Base-by-base conservation (phyloP, 2,888 invertebrate genomes). In the Tetranychus piercei region DNA sequence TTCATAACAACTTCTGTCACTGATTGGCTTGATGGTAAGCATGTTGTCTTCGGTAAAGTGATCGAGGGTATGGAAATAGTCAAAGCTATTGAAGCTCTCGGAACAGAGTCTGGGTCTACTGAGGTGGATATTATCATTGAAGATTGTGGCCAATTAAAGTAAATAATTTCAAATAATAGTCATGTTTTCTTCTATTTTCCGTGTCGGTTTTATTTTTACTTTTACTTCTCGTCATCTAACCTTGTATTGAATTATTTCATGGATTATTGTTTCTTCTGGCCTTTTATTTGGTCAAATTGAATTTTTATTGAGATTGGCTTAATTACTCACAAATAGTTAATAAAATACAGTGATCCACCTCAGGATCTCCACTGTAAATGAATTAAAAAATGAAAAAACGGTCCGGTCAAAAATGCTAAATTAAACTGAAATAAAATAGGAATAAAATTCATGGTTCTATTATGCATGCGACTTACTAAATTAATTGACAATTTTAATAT, bases 11-110 rank as follows among this genome's bases (percentile, higher is more conserved):
- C 90, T 1, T 87, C 89, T 77, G 87, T 88, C 20, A 89, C 94
- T 1, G 88, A 90, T 1, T 94, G 94, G 94, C 83, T 95, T 77
- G 90, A 95, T 83, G 90, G 89, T 70, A 87, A 89, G 77, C 92
- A 95, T 81, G 90, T 91, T 1, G 89, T 92, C 22, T 90, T 94
- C 82, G 94, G 94, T 80, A 94, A 90, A 85, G 88, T 91, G 11
- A 83, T 90, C 66, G 87, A 89, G 77, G 94, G 94, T 7, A 89
- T 91, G 85, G 88, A 89, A 77, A 85, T 91, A 1, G 88, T 94
- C 2, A 89, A 90, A 80, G 87, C 88, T 80, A 88, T 94, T 78
- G 94, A 94, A 82, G 88, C 88, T 77, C 85, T 86, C 0, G 87
- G 88, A 78, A 92, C 92, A 0, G 85, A 85, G 0, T 88, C 89